Evolutionary conservation across 1,140 invertebrate genomes (phyloP), one percentile per base, ranked within the genome.

Genomic region (Euschistus heros): DNA sequence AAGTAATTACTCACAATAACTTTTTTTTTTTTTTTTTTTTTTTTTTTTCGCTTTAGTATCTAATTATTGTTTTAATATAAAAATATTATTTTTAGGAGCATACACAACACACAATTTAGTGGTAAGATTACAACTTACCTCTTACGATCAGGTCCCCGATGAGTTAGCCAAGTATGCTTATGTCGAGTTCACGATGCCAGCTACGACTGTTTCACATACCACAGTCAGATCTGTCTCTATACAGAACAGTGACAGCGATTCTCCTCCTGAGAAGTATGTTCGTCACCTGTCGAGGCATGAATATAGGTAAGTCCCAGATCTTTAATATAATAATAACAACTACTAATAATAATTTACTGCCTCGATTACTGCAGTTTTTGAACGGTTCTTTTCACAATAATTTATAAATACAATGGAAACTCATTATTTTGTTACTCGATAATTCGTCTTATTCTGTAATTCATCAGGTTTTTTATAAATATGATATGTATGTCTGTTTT

Each of bases 101-200:
- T 98, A 98, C 75, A 97, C 94, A 64, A 95, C 90, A 22, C 94
- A 98, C 79, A 86, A 92, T 74, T 85, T 98, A 75, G 86, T 92
- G 55, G 94, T 96, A 73, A 85, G 89, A 42, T 87, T 99, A 80
- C 88, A 91, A 62, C 80, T 99, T 46, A 97, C 94, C 3, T 94
- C 92, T 24, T 98, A 94, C 78, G 97, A 99, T 77, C 90, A 97
- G 76, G 89, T 98, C 71, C 97, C 97, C 17, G 93, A 94, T 63
- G 86, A 89, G 74, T 82, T 98, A 72, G 85, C 93, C 44, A 86
- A 89, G 66, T 89, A 85, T 78, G 89, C 88, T 69, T 86, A 88
- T 74, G 92, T 98, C 7, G 94, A 98, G 75, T 99, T 98, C 76
- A 98, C 93, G 18, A 99, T 99, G 96, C 96, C 97, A 26, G 89